Evolutionary conservation across 2,113 vertebrate genomes (phyloP), one percentile per base, ranked within the genome.

Genomic region (Motacilla tschutschensis): DNA sequence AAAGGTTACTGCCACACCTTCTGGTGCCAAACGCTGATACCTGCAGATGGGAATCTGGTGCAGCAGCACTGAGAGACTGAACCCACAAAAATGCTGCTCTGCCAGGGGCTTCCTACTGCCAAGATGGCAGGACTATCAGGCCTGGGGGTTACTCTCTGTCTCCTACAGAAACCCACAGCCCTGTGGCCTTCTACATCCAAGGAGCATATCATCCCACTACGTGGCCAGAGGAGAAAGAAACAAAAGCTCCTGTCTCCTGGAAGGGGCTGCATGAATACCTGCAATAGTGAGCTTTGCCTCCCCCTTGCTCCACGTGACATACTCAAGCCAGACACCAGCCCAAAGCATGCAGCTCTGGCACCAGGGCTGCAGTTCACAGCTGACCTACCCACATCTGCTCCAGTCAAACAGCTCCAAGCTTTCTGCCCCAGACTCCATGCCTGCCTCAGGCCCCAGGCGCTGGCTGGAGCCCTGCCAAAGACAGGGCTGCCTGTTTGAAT

Each of bases 381-480:
- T 77, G 88, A 76, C 78, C 78, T 79, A 21, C 24, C 80, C 8
- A 4, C 75, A 70, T 81, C 86, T 84, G 88, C 81, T 86, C 78
- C 36, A 28, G 69, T 25, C 77, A 58, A 75, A 80, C 1, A 0
- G 28, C 83, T 83, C 72, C 12, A 6, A 77, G 93, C 71, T 76
- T 72, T 76, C 43, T 73, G 86, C 78, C 83, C 87, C 63, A 70
- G 85, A 67, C 88, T 74, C 73, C 0, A 0, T 2, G 66, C 78
- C 63, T 63, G 73, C 74, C 73, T 74, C 50, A 66, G 65, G 75
- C 60, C 69, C 41, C 73, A 47, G 75, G 55, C 51, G 0, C 47
- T 24, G 41, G 78, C 63, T 84, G 86, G 88, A 88, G 75, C 35
- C 15, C 44, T 63, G 88, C 90, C 93, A 86, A 74, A 79, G 71